These are phyloP conservation scores for Corythaixoides concolor DNA, from an alignment of 2,113 vertebrate genomes.

Conservation along the genomic window DNA sequence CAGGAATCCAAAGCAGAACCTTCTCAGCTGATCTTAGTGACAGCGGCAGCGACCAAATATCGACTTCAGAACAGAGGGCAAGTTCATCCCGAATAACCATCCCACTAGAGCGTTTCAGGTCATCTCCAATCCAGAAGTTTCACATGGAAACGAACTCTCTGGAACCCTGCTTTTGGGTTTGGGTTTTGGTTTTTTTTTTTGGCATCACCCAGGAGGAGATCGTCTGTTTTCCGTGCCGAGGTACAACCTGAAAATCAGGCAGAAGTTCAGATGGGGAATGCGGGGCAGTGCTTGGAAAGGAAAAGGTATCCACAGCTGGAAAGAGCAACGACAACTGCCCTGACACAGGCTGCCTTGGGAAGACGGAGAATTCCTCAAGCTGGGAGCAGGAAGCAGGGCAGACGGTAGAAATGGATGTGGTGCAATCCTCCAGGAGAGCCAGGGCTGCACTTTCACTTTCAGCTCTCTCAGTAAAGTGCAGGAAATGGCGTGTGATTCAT, in stretches of 20 bases:
- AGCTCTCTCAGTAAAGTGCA: not conserved
- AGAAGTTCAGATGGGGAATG: not conserved
- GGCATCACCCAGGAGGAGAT: no score
- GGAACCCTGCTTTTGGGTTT: not conserved
- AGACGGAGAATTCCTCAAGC: not conserved
- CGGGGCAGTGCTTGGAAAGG: not conserved
- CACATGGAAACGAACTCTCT: not conserved
- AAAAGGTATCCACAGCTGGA: not conserved
- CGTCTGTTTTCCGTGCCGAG: not conserved
- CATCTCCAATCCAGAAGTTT: not conserved
- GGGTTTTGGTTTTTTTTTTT: not conserved
- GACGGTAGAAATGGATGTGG: not conserved
- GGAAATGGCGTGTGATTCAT: accelerated
- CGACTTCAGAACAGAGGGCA: not conserved
- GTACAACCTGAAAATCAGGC: not conserved
- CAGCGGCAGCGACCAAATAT: not conserved
- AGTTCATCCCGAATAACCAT: not conserved
- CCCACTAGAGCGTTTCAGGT: not conserved
- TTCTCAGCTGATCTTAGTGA: not conserved
- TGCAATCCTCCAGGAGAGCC: no score
- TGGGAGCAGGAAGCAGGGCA: not conserved
- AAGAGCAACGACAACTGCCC: not conserved
- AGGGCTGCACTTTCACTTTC: not conserved
- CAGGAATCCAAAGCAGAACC: not conserved
- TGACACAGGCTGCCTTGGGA: not conserved